Conservation (phyloP, 2,113 vertebrate species). For the Oryzias celebensis region DNA sequence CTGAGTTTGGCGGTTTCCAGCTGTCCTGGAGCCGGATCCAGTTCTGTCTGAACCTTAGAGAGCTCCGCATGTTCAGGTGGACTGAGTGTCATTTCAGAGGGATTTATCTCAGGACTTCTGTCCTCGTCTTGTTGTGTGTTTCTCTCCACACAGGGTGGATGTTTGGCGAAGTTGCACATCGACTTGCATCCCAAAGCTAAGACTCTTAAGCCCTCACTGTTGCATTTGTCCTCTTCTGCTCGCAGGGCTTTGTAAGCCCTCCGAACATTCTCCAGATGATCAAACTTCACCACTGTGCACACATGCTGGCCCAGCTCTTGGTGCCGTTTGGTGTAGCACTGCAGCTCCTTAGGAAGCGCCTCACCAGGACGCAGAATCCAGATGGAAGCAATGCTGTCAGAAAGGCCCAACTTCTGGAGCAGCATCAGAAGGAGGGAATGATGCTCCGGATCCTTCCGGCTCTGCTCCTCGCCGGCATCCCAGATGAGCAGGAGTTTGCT, state of each 20-base stretch:
- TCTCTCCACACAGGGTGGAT: background rate
- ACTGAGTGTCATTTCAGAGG: background rate
- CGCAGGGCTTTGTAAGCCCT: constrained; percentile 67
- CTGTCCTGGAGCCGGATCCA: too few relatives aligned
- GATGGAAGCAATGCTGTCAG: constrained; percentile 67
- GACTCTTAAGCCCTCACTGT: constrained; percentile 46
- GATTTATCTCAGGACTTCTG: constrained; percentile 1
- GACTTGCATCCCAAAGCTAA: constrained; percentile 64
- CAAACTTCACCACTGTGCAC: constrained; percentile 80
- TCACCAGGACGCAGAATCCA: constrained; percentile 78
- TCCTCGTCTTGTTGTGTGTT: constrained; percentile 13
- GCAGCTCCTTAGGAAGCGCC: constrained; percentile 75
- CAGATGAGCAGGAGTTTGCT: constrained; percentile 80
- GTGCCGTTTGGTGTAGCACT: constrained; percentile 62
- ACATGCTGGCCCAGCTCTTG: constrained; percentile 70
- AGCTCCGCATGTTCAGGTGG: background rate
- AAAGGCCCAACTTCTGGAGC: constrained; percentile 64
- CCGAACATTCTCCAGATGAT: constrained; percentile 70
- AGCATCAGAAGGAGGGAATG: constrained; percentile 62
- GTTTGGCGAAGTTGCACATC: constrained; percentile 8
- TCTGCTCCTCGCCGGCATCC: constrained; percentile 61
- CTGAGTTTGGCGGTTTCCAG: too few relatives aligned
- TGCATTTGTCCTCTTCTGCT: constrained; percentile 28
- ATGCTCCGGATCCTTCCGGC: constrained; percentile 8
- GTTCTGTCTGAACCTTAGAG: background rate